Percentiles rank a stretch among this genome's conserved stretches.
These are phyloP conservation scores for Mythimna albipuncta DNA, from an alignment of 2,888 invertebrate genomes.

Conservation along the genomic window DNA sequence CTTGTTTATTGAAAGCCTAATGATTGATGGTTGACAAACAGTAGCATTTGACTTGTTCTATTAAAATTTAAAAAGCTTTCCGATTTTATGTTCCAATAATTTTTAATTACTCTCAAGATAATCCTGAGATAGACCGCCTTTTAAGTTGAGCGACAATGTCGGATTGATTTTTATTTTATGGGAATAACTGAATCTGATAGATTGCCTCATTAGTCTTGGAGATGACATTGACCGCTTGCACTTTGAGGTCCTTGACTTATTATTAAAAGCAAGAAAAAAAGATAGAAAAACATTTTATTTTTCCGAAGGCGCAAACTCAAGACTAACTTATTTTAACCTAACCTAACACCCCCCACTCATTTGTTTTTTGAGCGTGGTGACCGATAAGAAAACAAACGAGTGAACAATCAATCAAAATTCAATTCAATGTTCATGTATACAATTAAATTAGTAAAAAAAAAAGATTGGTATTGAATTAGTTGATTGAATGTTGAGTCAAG, in stretches of 20 bases:
- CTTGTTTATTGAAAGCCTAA: conserved; percentile 58
- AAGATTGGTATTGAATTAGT: background rate
- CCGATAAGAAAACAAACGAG: no score
- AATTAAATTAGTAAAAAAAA: no score
- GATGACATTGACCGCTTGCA: conserved; percentile 26
- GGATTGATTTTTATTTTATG: conserved; percentile 55
- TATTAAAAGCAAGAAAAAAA: background rate
- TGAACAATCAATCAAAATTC: no score
- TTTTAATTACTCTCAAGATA: conserved; percentile 65
- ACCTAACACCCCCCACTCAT: no score
- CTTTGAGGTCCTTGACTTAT: conserved; percentile 42
- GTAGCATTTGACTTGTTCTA: conserved; percentile 65
- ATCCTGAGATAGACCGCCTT: conserved; percentile 56
- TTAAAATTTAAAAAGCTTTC: conserved; percentile 67
- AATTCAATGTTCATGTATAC: no score
- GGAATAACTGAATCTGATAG: conserved; percentile 53
- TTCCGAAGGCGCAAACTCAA: no score
- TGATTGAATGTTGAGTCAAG: no score
- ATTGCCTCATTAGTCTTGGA: conserved; percentile 46
- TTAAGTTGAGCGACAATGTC: conserved; percentile 59
- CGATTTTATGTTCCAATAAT: conserved; percentile 66
- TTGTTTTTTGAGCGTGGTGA: no score
- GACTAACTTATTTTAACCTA: no score
- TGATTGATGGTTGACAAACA: conserved; percentile 66
- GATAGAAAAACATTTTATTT: no score